A percentile compares a stretch with the other conserved stretches of the same genome.
phyloP scores from a whole-genome alignment of 2,797 vertebrate genomes.

The Benthosema pterotum region DNA sequence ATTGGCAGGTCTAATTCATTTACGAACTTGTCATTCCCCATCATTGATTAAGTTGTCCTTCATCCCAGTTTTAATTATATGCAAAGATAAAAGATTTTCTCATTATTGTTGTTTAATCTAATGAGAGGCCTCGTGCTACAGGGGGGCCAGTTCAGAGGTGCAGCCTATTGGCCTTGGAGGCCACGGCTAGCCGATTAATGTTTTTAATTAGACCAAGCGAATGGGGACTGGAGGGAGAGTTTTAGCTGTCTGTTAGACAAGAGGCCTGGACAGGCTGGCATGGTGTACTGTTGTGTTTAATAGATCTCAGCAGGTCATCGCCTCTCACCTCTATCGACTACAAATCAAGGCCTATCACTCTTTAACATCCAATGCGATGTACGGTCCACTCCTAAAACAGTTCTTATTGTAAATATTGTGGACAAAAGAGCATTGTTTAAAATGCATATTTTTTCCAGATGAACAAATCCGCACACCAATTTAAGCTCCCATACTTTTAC shows the following conservation, averaged over 20 bases:
- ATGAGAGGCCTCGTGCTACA: conserved; percentile 93
- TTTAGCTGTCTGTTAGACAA: conserved; percentile 59
- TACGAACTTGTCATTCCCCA: conserved; percentile 96
- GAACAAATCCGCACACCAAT: no score
- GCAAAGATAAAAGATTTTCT: conserved; percentile 97
- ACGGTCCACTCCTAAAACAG: background rate
- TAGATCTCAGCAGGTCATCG: conserved; percentile 54
- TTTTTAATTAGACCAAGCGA: conserved; percentile 89
- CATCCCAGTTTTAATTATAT: conserved; percentile 95
- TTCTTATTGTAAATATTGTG: no score
- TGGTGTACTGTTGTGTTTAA: conserved; percentile 46
- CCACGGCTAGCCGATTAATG: conserved; percentile 76
- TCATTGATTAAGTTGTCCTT: conserved; percentile 94
- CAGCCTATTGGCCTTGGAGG: conserved; percentile 87
- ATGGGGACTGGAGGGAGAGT: conserved; percentile 63
- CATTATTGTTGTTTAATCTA: conserved; percentile 97
- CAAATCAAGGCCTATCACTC: conserved; percentile 30
- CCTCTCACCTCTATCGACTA: conserved; percentile 52
- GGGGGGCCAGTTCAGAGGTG: conserved; percentile 90
- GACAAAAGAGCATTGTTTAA: no score
- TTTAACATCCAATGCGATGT: conserved; percentile 24
- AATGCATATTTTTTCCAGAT: no score
- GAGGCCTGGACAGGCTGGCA: conserved; percentile 40
- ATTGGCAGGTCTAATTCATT: conserved; percentile 97
- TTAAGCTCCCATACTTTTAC: no score